Base-by-base conservation (phyloP, 2,888 invertebrate species). In the Amorpha juglandis region DNA sequence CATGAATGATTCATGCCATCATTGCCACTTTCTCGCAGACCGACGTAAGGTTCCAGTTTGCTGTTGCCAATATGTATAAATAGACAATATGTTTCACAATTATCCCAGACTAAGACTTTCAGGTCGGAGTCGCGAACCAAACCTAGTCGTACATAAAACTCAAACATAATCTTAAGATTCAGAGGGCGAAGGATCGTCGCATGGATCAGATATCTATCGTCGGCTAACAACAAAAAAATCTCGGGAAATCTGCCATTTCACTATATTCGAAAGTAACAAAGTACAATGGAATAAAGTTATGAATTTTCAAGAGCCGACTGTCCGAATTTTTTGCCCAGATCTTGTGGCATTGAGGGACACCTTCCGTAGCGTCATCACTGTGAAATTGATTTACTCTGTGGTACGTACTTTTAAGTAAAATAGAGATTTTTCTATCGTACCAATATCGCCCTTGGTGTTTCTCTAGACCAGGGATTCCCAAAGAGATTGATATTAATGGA, bases 261-360 rank as follows among this genome's bases (percentile, higher is more conserved):
- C 89, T 0, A 88, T 84, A 2, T 94, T 94, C 69, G 92, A 94
- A 77, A 94, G 94, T 68, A 93, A 91, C 70, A 86, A 81, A 65
- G 81, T 94, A 12, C 87, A 87, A 50, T 95, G 95, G 94, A 88
- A 86, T 68, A 94, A 94, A 74, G 73, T 94, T 1, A 93, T 95
- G 81, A 90, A 88, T 74, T 95, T 94, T 74, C 91, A 90, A 52
- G 92, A 94, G 70, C 94, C 94, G 1, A 79, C 93, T 0, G 71
- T 95, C 21, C 83, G 81, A 72, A 89, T 95, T 64, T 94, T 94
- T 66, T 90, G 94, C 67, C 90, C 94, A 0, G 92, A 95, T 71
- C 85, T 94, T 21, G 69, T 68, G 0, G 87, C 92, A 14, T 76
- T 95, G 67, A 87, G 95, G 65, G 92, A 95, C 72, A 95, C 95